Conservation (phyloP, 2,113 vertebrate genomes). For the Clarias batrachus region DNA sequence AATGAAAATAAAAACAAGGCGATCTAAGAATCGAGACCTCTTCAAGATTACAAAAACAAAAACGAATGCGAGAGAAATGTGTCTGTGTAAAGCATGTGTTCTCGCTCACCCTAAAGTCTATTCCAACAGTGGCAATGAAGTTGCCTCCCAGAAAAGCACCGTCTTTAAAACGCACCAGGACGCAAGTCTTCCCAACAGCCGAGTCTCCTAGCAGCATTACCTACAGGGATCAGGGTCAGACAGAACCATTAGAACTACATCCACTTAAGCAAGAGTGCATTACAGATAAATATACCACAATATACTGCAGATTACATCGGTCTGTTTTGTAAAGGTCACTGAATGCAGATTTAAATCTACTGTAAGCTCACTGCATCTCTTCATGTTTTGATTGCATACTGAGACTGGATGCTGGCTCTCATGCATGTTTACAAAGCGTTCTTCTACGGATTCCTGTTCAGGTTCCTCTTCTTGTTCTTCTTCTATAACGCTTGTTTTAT, state of each 20-base stretch:
- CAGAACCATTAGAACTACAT: conserved; percentile 39
- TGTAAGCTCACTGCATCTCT: conserved; percentile 7
- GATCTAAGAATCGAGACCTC: neutral
- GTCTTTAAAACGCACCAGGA: conserved; percentile 95
- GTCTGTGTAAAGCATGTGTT: conserved; percentile 32
- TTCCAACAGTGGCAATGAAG: conserved; percentile 98
- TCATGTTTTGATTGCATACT: neutral
- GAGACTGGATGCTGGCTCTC: neutral
- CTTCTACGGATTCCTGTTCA: neutral
- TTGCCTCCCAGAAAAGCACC: conserved; percentile 92
- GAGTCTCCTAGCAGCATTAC: conserved; percentile 99
- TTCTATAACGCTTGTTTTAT: neutral
- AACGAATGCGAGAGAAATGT: neutral
- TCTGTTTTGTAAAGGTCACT: neutral
- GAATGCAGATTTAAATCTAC: neutral
- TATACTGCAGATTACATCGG: neutral
- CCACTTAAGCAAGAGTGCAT: conserved; percentile 11
- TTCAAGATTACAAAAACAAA: neutral
- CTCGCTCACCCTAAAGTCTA: conserved; percentile 97
- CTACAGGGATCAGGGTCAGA: conserved; percentile 66
- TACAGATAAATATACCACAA: conserved; percentile 39
- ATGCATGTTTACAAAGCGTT: neutral
- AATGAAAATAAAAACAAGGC: neutral
- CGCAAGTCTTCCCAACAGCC: conserved; percentile 95
- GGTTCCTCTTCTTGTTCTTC: neutral